These are phyloP conservation scores for Quadriops clusia DNA, from an alignment of 2,888 invertebrate genomes.

Conservation along the genomic window DNA sequence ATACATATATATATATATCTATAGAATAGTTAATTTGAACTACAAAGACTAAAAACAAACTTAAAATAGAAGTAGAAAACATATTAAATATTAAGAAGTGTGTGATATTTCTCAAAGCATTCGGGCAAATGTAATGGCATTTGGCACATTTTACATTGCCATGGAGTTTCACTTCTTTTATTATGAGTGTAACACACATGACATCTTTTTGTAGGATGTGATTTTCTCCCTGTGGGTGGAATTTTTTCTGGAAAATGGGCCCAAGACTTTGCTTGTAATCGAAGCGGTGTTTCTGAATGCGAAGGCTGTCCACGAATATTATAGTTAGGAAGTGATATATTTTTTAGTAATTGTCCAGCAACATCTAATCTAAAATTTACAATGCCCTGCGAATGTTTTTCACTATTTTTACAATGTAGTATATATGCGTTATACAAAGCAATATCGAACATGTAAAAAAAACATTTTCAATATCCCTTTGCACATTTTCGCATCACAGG, in stretches of 20 bases:
- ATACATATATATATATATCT: no score
- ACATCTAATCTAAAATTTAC: slow-evolving; percentile 13
- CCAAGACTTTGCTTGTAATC: slow-evolving; percentile 15
- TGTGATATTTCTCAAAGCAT: slow-evolving; percentile 15
- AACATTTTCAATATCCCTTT: slow-evolving; percentile 18
- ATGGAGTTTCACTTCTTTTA: slow-evolving; percentile 13
- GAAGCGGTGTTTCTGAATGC: slow-evolving; percentile 11
- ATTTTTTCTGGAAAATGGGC: slow-evolving; percentile 17
- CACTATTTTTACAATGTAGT: slow-evolving; percentile 11
- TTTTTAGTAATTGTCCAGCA: slow-evolving; percentile 14
- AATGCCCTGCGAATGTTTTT: slow-evolving; percentile 11
- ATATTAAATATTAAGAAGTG: slow-evolving; percentile 13
- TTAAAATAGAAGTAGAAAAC: background rate
- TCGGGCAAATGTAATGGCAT: slow-evolving; percentile 14
- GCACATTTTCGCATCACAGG: slow-evolving; percentile 16
- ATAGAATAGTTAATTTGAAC: background rate
- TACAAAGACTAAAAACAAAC: background rate
- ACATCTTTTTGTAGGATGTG: slow-evolving; percentile 9
- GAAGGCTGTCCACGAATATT: slow-evolving; percentile 14
- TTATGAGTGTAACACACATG: slow-evolving; percentile 13
- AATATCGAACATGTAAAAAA: slow-evolving; percentile 16
- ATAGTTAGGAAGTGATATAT: slow-evolving; percentile 15
- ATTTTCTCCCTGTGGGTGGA: slow-evolving; percentile 11
- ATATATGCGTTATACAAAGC: slow-evolving; percentile 14
- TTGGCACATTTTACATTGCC: slow-evolving; percentile 13